phyloP scores from a whole-genome alignment of 2,113 vertebrate species.

The Rallus limicola region DNA sequence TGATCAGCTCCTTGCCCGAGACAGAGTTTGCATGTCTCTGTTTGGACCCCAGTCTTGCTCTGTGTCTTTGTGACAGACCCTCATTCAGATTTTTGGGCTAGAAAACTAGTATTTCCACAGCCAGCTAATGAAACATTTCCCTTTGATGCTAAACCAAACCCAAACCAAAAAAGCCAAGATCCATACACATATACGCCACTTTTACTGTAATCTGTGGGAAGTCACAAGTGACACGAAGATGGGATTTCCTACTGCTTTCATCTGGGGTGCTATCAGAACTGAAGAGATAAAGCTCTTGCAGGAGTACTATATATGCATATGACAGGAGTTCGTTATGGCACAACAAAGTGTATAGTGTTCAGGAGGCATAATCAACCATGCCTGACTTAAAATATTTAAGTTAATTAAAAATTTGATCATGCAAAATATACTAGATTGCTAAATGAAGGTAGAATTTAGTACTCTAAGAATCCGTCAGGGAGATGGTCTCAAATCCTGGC shows the following conservation, averaged over 20 bases:
- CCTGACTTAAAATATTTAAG: not conserved
- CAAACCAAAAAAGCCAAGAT: accelerated
- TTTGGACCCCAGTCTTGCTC: not conserved
- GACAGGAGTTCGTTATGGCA: not conserved
- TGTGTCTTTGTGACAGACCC: not conserved
- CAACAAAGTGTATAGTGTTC: not conserved
- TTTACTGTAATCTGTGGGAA: not conserved
- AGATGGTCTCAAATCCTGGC: not conserved
- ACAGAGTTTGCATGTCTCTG: not conserved
- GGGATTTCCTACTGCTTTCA: not conserved
- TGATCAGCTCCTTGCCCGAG: not conserved
- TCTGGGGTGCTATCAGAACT: not conserved
- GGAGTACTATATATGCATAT: not conserved
- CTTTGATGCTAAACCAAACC: not conserved
- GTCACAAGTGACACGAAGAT: not conserved
- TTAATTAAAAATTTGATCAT: not conserved
- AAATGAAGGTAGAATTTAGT: not conserved
- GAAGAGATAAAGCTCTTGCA: not conserved
- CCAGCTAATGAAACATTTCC: not conserved
- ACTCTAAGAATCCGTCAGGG: not conserved
- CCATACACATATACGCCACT: not conserved
- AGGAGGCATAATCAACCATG: not conserved
- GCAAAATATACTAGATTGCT: not conserved
- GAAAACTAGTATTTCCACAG: not conserved
- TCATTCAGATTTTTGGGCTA: not conserved